A percentile compares a stretch with the other conserved stretches of the same genome.
These are phyloP conservation scores for Drosophila barbarae DNA, from an alignment of 2,888 invertebrate species.

Conservation along the genomic window DNA sequence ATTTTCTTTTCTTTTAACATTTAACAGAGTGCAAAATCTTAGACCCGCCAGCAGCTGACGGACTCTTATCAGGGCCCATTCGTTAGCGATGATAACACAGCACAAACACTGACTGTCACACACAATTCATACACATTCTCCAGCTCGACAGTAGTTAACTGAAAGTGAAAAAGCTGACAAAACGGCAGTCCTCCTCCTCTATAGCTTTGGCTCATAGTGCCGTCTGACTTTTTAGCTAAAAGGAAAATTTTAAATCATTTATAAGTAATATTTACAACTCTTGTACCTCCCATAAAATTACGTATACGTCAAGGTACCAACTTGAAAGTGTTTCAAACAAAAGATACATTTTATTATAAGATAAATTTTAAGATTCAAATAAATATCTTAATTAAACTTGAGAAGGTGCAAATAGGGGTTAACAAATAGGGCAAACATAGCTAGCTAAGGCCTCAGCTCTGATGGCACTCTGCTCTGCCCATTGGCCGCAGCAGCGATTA, in stretches of 20 bases:
- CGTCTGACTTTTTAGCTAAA: not conserved
- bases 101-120: constrained; percentile 16
- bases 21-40: constrained; percentile 27
- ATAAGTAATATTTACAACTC: too few relatives aligned
- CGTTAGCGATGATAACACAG: constrained; percentile 22
- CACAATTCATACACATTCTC: constrained; percentile 2
- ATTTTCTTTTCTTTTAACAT: constrained; percentile 5
- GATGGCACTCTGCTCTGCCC: constrained; percentile 45
- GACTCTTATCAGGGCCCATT: constrained; percentile 16
- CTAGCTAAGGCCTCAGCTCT: constrained; percentile 5
- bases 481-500: constrained; percentile 55
- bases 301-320: not conserved
- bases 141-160: constrained; percentile 28
- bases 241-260: not conserved
- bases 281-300: not conserved
- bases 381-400: not conserved
- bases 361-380: not conserved
- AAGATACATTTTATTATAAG: not conserved
- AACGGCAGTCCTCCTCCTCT: constrained; percentile 8
- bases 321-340: not conserved
- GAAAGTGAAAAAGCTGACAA: constrained; percentile 56
- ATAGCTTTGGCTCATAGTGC: not conserved
- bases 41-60: constrained; percentile 29
- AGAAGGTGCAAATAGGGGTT: not conserved
- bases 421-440: not conserved